Evolutionary conservation across 2,113 vertebrate species (phyloP), one percentile per base, ranked within the genome.

Genomic region (Gambusia holbrooki): DNA sequence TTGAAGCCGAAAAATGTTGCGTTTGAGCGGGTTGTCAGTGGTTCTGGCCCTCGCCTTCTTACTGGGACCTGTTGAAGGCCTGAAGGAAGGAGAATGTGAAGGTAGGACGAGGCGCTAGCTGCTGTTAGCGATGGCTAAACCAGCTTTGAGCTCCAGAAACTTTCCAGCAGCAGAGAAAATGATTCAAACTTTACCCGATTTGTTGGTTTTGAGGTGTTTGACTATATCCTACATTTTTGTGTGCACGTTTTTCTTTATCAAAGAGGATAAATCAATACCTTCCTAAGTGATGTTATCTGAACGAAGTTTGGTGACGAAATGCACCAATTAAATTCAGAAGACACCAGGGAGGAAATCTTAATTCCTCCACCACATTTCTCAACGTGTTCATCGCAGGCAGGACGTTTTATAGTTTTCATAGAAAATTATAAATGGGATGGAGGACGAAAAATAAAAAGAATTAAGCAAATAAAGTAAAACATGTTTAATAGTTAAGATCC

Each of bases 41-140:
- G 96, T 94, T 25, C 83, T 97, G 42, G 95, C 93, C 28, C 86
- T 97, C 65, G 85, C 92, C 2, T 85, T 97, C 77, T 73, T 96
- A 40, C 95, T 94, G 1, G 91, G 86, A 35, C 63, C 82, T 4
- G 62, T 76, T 29, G 92, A 90, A 74, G 92, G 95, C 48, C 88
- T 97, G 78, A 95, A 93, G 22, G 94, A 96, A 3, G 96, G 96
- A 70, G 96, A 97, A 3, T 97, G 97, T 89, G 97, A 97, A 95
- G 97, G 97, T 97, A 92, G 90, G 95, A 37, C 4, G 48, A 11
- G 27, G 22, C 6, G 66, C 12, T 74, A 66, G 82, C 81, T 11
- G 0, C 40, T 5, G 58, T 35, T 60, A 28, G 1, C 60, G 1
- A 0, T 42, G 2, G 30, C 42, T 60, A 22, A 30, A n/a, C 48